phyloP scores from a whole-genome alignment of 2,888 invertebrate species.

The Sussaba pulchella region DNA sequence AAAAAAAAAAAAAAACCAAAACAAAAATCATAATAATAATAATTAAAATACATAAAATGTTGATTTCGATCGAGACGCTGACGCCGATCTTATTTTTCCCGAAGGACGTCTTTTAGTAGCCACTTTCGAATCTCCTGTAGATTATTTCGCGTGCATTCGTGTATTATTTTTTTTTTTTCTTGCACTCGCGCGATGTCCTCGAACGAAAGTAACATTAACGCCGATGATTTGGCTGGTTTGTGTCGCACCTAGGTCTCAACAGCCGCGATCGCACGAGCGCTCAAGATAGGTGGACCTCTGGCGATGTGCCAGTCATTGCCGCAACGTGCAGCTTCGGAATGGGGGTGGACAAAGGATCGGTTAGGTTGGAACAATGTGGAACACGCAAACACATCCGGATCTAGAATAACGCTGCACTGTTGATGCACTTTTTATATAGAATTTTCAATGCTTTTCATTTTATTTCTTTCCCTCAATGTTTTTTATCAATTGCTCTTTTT shows the following conservation, averaged over 20 bases:
- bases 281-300: conserved; percentile 97
- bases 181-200: neutral
- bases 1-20: neutral
- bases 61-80: conserved; percentile 19
- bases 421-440: conserved; percentile 5
- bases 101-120: neutral
- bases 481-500: too few relatives aligned
- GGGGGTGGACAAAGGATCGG: conserved; percentile 99
- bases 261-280: conserved; percentile 90
- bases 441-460: neutral
- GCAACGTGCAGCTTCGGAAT: conserved; percentile 99
- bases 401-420: conserved; percentile 34
- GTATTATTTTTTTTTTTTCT: conserved; percentile 31
- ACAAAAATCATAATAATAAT: too few relatives aligned
- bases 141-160: too few relatives aligned
- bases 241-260: conserved; percentile 87
- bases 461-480: conserved; percentile 2
- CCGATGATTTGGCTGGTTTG: conserved; percentile 1
- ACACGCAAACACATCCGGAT: conserved; percentile 46
- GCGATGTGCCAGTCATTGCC: conserved; percentile 94
- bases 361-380: conserved; percentile 86
- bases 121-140: too few relatives aligned
- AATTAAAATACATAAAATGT: conserved; percentile 32
- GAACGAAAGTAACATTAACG: neutral
- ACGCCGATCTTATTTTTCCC: too few relatives aligned